Conservation (phyloP, 2,113 vertebrate genomes). For the Merops nubicus region DNA sequence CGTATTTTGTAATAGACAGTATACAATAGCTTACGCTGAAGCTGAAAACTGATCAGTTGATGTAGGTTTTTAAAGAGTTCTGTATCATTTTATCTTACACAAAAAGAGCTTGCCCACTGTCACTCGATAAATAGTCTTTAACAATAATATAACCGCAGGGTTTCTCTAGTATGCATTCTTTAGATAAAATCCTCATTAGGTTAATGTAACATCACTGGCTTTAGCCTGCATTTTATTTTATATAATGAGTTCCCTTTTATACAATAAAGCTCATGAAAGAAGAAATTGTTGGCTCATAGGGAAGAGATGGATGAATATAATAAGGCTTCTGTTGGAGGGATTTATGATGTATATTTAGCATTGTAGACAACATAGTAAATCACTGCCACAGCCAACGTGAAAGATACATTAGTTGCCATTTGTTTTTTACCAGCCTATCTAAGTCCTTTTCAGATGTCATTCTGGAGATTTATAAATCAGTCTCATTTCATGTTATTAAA, state of each 20-base stretch:
- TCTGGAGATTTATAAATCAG: slow-evolving; percentile 70
- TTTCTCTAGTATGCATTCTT: neutral
- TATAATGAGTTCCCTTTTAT: slow-evolving; percentile 69
- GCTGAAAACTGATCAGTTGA: neutral
- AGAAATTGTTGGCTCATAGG: slow-evolving; percentile 50
- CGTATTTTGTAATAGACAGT: neutral
- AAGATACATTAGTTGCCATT: slow-evolving; percentile 75
- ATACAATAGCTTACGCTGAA: neutral
- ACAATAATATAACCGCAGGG: neutral
- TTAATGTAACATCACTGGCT: slow-evolving; percentile 49
- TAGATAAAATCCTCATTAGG: slow-evolving; percentile 59
- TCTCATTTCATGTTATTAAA: slow-evolving; percentile 69
- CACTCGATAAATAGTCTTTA: slow-evolving; percentile 29
- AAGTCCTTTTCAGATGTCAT: slow-evolving; percentile 67
- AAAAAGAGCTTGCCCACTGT: neutral
- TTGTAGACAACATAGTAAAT: slow-evolving; percentile 78
- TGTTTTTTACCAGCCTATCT: slow-evolving; percentile 67
- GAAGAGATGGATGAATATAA: slow-evolving; percentile 79
- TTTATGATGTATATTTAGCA: slow-evolving; percentile 80
- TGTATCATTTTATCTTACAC: neutral
- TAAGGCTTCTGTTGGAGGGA: slow-evolving; percentile 72
- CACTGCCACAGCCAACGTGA: slow-evolving; percentile 71
- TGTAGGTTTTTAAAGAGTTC: neutral
- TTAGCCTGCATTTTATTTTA: slow-evolving; percentile 62
- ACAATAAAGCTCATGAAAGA: slow-evolving; percentile 64